Conservation (phyloP, 2,113 vertebrate genomes). For the Ammospiza nelsoni region DNA sequence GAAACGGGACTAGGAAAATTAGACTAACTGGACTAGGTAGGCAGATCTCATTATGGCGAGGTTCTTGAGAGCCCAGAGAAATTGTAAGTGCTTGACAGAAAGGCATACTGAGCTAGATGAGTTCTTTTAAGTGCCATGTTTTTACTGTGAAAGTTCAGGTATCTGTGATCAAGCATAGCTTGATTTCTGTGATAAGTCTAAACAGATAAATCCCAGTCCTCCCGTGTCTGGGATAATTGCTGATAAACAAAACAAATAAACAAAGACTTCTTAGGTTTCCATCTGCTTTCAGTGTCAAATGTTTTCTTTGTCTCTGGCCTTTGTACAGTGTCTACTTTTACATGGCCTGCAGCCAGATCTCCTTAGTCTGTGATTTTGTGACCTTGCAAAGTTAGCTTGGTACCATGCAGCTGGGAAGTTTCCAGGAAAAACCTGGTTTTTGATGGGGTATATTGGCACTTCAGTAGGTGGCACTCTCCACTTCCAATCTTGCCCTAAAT, state of each 20-base stretch:
- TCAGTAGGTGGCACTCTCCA: constrained; percentile 30
- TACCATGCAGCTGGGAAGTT: neutral
- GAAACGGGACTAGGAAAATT: neutral
- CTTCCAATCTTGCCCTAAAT: neutral
- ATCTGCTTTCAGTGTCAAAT: neutral
- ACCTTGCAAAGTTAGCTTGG: neutral
- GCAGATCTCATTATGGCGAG: neutral
- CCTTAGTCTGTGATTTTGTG: neutral
- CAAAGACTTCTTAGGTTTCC: constrained; percentile 49
- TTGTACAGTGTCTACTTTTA: constrained; percentile 9
- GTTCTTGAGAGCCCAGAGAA: neutral
- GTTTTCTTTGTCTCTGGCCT: neutral
- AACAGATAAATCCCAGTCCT: neutral
- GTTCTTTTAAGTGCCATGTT: neutral
- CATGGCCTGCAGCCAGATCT: neutral
- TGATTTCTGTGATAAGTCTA: neutral
- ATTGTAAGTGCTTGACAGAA: neutral
- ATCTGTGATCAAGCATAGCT: neutral
- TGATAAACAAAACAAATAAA: constrained; percentile 55
- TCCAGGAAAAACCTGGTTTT: neutral
- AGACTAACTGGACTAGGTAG: neutral
- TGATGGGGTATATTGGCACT: neutral
- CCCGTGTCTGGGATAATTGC: constrained; percentile 4
- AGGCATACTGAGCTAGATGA: neutral
- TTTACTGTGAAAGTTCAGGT: neutral